Percentiles rank a stretch among this genome's conserved stretches.
Conservation (phyloP, 2,113 vertebrate genomes). For the Festucalex cinctus region DNA sequence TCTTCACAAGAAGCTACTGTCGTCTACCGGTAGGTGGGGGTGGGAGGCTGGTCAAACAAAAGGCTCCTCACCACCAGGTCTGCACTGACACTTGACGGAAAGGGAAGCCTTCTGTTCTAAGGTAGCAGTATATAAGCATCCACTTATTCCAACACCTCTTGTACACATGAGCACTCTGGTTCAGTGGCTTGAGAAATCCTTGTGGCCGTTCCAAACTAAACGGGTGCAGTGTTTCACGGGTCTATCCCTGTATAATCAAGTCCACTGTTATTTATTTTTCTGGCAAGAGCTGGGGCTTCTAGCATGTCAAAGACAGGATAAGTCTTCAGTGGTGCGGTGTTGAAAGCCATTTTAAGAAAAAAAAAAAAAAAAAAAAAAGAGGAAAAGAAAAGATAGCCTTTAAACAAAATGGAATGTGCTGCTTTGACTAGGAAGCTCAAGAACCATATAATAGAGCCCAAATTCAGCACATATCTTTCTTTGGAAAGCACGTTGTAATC, state of each 20-base stretch:
- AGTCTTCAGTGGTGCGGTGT: constrained; percentile 47
- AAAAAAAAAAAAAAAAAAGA: constrained; percentile 56
- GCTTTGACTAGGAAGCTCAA: constrained; percentile 49
- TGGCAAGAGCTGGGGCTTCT: constrained; percentile 56
- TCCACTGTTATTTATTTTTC: constrained; percentile 67
- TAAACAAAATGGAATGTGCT: constrained; percentile 61
- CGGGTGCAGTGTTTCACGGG: constrained; percentile 59
- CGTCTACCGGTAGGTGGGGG: constrained; percentile 30
- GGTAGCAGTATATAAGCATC: constrained; percentile 32
- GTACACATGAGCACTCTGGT: constrained; percentile 32
- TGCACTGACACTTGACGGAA: constrained; percentile 29
- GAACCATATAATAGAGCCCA: constrained; percentile 67
- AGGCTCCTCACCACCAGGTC: constrained; percentile 26
- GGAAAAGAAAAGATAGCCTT: constrained; percentile 54
- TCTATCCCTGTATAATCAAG: constrained; percentile 70
- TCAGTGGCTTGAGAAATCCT: constrained; percentile 55
- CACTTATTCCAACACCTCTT: constrained; percentile 40
- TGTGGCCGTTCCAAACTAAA: constrained; percentile 66
- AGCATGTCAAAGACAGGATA: constrained; percentile 67
- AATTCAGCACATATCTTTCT: constrained; percentile 50
- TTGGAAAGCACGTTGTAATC: constrained; percentile 52
- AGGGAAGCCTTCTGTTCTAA: constrained; percentile 21
- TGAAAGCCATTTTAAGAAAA: constrained; percentile 62
- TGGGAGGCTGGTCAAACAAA: constrained; percentile 39
- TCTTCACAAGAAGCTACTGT: constrained; percentile 55